Percentiles rank a stretch among this genome's conserved stretches.
Conservation (phyloP, 2,888 invertebrate species). For the Epirrita christyi region DNA sequence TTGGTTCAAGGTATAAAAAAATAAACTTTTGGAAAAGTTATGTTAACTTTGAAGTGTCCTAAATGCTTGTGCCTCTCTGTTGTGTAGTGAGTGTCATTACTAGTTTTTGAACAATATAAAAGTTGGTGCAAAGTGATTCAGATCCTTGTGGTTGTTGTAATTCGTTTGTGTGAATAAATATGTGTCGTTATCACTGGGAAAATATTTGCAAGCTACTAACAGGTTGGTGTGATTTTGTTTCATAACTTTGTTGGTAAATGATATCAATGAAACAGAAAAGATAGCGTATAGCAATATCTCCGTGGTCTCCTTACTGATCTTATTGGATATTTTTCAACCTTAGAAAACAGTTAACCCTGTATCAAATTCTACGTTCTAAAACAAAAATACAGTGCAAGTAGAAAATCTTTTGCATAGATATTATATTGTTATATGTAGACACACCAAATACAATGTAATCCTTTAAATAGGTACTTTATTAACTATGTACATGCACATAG, state of each 20-base stretch:
- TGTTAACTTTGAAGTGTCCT: conserved; percentile 49
- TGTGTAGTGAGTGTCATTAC: conserved; percentile 24
- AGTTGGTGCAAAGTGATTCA: conserved; percentile 33
- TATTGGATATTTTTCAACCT: too few relatives aligned
- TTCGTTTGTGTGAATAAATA: conserved; percentile 25
- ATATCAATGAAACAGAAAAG: too few relatives aligned
- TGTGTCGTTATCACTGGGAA: conserved; percentile 31
- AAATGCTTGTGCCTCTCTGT: conserved; percentile 30
- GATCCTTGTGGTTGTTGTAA: conserved; percentile 7
- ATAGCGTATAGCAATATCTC: too few relatives aligned
- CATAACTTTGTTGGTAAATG: background rate
- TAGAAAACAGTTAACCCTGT: too few relatives aligned
- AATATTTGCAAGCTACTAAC: conserved; percentile 26
- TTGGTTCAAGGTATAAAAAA: background rate
- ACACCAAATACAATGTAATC: too few relatives aligned
- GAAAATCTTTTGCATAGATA: too few relatives aligned
- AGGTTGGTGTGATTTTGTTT: conserved; percentile 26
- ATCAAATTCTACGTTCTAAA: too few relatives aligned
- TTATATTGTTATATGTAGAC: too few relatives aligned
- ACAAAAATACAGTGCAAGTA: too few relatives aligned
- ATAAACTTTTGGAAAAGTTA: conserved; percentile 34
- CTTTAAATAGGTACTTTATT: too few relatives aligned
- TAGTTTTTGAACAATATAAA: conserved; percentile 31
- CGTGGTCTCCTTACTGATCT: too few relatives aligned
- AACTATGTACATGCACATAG: too few relatives aligned